phyloP scores from a whole-genome alignment of 1,140 invertebrate genomes.

The Pseudachorutes palmiensis region DNA sequence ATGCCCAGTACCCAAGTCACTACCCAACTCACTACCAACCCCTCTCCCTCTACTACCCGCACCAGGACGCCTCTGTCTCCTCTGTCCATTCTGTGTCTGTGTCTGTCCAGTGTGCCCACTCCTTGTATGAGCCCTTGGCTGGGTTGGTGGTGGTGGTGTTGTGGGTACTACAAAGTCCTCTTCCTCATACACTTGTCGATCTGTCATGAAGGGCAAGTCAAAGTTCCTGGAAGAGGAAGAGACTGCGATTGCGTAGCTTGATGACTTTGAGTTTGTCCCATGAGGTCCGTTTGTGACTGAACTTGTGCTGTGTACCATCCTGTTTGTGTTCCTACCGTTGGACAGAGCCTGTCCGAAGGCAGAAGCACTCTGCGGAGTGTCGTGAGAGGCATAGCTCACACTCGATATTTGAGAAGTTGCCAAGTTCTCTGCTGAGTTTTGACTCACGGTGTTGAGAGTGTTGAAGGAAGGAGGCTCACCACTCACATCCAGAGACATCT shows the following conservation, averaged over 20 bases:
- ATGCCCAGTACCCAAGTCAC: background rate
- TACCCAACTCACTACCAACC: too few species aligned
- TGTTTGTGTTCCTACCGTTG: slow-evolving; percentile 33
- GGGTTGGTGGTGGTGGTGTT: slow-evolving; percentile 1
- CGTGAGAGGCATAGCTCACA: slow-evolving; percentile 33
- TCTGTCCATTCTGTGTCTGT: background rate
- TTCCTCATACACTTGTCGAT: slow-evolving; percentile 34
- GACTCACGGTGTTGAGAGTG: slow-evolving; percentile 33
- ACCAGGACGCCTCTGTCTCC: background rate
- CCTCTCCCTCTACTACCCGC: background rate
- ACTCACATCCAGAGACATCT: slow-evolving; percentile 32
- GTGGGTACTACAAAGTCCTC: slow-evolving; percentile 34
- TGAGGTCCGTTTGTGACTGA: slow-evolving; percentile 30
- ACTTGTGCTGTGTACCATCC: slow-evolving; percentile 33
- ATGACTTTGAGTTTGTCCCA: slow-evolving; percentile 30
- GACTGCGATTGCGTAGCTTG: slow-evolving; percentile 34
- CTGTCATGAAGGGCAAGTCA: slow-evolving; percentile 31
- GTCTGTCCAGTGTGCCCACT: background rate
- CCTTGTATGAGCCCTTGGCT: background rate
- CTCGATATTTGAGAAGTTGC: slow-evolving; percentile 37
- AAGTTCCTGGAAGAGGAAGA: slow-evolving; percentile 32
- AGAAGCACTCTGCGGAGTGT: slow-evolving; percentile 32
- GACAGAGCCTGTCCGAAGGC: slow-evolving; percentile 34
- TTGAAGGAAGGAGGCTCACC: slow-evolving; percentile 25
- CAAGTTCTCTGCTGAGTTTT: slow-evolving; percentile 36